Evolutionary conservation across 2,797 vertebrate species (phyloP).

Genomic region (Notolabrus celidotus): DNA sequence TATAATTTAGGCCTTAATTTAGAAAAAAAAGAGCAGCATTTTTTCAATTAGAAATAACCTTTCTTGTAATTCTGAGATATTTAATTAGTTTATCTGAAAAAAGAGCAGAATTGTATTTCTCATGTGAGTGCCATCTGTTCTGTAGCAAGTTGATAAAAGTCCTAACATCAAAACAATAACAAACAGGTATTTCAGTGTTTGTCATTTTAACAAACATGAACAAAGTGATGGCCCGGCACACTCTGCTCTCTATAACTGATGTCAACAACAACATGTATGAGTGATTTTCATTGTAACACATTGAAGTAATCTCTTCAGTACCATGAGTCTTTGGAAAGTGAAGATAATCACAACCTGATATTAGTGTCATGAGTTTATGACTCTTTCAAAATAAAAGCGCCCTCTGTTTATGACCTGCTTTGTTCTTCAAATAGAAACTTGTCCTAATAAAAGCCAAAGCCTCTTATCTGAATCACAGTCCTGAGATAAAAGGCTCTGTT

Average conservation of each 20-base stretch:
- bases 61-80: too few species aligned
- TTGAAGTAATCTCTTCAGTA: conserved; percentile 34
- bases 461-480: conserved; percentile 22
- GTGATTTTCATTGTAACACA: conserved; percentile 36
- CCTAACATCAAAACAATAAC: too few species aligned
- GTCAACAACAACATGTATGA: conserved; percentile 21
- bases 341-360: conserved; percentile 54
- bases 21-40: too few species aligned
- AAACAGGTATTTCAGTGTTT: too few species aligned
- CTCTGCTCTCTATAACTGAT: background rate
- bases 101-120: too few species aligned
- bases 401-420: background rate
- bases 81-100: too few species aligned
- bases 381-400: conserved; percentile 6
- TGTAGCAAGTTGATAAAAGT: too few species aligned
- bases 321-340: conserved; percentile 48
- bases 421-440: background rate
- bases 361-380: conserved; percentile 39
- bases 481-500: conserved; percentile 13
- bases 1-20: too few species aligned
- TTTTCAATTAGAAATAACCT: too few species aligned
- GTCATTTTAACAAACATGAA: too few species aligned
- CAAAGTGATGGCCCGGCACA: too few species aligned
- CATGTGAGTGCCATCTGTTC: too few species aligned
- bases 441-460: background rate